Base-by-base conservation (phyloP, 2,113 vertebrate genomes). In the Pluvialis apricaria region DNA sequence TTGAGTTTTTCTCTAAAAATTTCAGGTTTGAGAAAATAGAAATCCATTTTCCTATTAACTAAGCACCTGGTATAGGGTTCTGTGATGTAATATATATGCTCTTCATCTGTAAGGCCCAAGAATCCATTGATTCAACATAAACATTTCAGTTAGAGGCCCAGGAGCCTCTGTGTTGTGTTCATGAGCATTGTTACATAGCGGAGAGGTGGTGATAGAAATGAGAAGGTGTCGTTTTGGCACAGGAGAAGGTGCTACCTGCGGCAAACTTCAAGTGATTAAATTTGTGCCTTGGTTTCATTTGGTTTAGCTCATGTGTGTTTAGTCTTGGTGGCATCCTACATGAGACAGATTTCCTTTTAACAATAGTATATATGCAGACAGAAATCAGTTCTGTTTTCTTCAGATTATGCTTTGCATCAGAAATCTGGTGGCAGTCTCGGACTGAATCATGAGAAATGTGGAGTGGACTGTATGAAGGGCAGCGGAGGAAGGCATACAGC, bases 401-500 rank as follows among this genome's bases (percentile, higher is more conserved):
- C 31, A 71, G 44, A 18, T 61, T 36, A 26, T 36, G 14, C 29
- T 90, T 80, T 57, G 75, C 17, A 2, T 25, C 61, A 64, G 34
- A 51, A 72, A 28, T 52, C 34, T 62, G 16, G 44, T 44, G 60
- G 16, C n/a, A 42, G 2, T 15, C 51, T 64, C 45, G 52, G 38
- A 29, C 26, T 92, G 40, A 17, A 47, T 34, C 28, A 25, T 5
- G 2, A 40, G 54, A 31, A 77, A 32, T 25, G 72, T 4, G 9
- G 11, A 22, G 25, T 15, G 49, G 34, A 21, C 24, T 38, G 29
- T 32, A 18, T 47, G 40, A 22, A 40, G n/a, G 29, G 29, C 26
- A 62, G 36, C 1, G 1, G n/a, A 77, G 34, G 34, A 61, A 44
- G 26, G 26, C 1, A 0, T 34, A 25, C 32, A 64, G 24, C 4